Evolutionary conservation across 2,888 invertebrate species (phyloP).

Genomic region (Apomyelois bistriatella): DNA sequence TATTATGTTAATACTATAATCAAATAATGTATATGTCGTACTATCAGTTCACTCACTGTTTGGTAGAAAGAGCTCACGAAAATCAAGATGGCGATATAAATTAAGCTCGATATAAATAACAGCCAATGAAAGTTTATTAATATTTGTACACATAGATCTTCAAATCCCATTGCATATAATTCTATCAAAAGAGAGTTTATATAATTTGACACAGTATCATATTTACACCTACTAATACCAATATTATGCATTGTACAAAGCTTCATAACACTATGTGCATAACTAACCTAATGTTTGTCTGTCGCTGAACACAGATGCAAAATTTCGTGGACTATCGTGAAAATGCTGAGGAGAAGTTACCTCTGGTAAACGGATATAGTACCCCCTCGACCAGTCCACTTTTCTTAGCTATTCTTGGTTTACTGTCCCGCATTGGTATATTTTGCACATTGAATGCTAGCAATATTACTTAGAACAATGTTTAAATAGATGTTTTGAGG

Average conservation of each 20-base stretch:
- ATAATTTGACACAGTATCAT: no score
- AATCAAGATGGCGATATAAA: no score
- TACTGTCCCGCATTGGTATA: conserved; percentile 28
- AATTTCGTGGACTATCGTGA: conserved; percentile 94
- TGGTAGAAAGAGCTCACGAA: no score
- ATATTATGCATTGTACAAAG: conserved; percentile 16
- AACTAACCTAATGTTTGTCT: conserved; percentile 70
- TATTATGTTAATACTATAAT: no score
- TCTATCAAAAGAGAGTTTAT: no score
- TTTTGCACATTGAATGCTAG: conserved; percentile 21
- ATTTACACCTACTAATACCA: no score
- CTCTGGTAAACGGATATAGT: conserved; percentile 87
- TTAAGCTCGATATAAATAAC: no score
- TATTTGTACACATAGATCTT: no score
- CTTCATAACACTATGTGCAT: conserved; percentile 39
- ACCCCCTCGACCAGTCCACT: conserved; percentile 65
- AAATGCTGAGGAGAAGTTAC: conserved; percentile 93
- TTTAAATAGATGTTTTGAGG: conserved; percentile 28
- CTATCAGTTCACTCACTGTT: no score
- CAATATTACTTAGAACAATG: conserved; percentile 23
- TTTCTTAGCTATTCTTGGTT: conserved; percentile 43
- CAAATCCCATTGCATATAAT: no score
- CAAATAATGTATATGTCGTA: no score
- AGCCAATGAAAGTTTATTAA: no score
- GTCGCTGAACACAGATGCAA: conserved; percentile 84